These are phyloP conservation scores for Zeuzera pyrina DNA, from an alignment of 2,888 invertebrate species.

Conservation along the genomic window DNA sequence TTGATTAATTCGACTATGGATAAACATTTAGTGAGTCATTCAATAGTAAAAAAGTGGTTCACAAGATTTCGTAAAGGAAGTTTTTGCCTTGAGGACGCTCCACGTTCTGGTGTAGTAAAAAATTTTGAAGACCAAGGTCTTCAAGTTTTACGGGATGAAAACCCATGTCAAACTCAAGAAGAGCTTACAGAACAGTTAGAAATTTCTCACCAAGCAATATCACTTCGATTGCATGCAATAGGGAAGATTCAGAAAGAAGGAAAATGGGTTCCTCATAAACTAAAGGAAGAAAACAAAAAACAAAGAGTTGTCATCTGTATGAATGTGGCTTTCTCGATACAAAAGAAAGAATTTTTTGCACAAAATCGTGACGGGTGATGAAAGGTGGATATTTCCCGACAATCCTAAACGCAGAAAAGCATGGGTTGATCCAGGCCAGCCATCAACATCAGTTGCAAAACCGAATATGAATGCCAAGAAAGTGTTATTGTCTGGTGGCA, in stretches of 20 bases:
- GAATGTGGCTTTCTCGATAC: neutral
- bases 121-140: neutral
- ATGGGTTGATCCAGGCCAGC: conserved; percentile 1
- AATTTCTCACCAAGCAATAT: neutral
- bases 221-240: conserved; percentile 1
- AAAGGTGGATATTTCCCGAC: neutral
- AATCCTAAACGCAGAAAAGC: neutral
- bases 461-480: conserved; percentile 5
- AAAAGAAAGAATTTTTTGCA: conserved; percentile 1
- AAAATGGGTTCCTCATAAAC: conserved; percentile 1
- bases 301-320: conserved; percentile 1
- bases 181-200: neutral
- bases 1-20: neutral
- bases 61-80: too few relatives aligned
- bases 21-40: neutral
- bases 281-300: neutral
- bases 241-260: conserved; percentile 1
- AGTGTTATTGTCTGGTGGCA: conserved; percentile 19
- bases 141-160: neutral
- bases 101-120: neutral
- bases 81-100: too few relatives aligned
- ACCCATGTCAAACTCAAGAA: neutral
- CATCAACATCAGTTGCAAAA: conserved; percentile 1
- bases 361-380: conserved; percentile 1
- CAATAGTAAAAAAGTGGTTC: neutral